These are phyloP conservation scores for Amblyjoppa fuscipennis DNA, from an alignment of 2,888 invertebrate genomes.

Conservation along the genomic window DNA sequence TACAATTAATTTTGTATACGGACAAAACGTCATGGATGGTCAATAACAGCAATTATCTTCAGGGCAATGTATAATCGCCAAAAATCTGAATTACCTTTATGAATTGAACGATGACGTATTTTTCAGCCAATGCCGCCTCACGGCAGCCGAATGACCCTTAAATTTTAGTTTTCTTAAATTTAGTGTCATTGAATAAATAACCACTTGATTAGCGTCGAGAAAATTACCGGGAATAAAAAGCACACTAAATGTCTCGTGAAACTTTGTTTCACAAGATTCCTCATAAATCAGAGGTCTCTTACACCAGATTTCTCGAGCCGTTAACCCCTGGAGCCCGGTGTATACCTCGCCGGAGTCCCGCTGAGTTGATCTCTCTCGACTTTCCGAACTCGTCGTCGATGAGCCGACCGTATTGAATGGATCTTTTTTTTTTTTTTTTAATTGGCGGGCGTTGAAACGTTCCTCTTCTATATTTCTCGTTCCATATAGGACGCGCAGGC, in stretches of 20 bases:
- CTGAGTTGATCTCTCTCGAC: constrained; percentile 32
- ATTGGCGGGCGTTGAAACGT: constrained; percentile 33
- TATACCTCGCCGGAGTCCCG: neutral
- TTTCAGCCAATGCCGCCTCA: too few species aligned
- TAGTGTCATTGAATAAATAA: neutral
- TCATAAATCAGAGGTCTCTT: constrained; percentile 1
- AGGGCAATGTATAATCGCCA: too few species aligned
- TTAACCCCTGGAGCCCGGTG: constrained; percentile 12
- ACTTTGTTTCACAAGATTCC: constrained; percentile 14
- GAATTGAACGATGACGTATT: too few species aligned
- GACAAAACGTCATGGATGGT: too few species aligned
- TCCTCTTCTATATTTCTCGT: constrained; percentile 22
- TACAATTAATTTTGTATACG: too few species aligned
- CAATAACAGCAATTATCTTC: too few species aligned
- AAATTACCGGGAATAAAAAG: neutral
- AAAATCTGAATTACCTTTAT: too few species aligned
- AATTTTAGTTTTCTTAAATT: too few species aligned
- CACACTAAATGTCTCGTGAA: constrained; percentile 5
- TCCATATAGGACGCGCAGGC: constrained; percentile 10
- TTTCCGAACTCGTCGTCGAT: constrained; percentile 38
- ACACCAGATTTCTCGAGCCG: constrained; percentile 17
- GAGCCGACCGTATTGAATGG: constrained; percentile 27
- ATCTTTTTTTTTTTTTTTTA: constrained; percentile 4
- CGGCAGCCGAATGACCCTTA: too few species aligned
- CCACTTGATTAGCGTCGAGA: neutral